Evolutionary conservation across 2,797 vertebrate species (phyloP), one percentile per base, ranked within the genome.

Genomic region (Erpetoichthys calabaricus): DNA sequence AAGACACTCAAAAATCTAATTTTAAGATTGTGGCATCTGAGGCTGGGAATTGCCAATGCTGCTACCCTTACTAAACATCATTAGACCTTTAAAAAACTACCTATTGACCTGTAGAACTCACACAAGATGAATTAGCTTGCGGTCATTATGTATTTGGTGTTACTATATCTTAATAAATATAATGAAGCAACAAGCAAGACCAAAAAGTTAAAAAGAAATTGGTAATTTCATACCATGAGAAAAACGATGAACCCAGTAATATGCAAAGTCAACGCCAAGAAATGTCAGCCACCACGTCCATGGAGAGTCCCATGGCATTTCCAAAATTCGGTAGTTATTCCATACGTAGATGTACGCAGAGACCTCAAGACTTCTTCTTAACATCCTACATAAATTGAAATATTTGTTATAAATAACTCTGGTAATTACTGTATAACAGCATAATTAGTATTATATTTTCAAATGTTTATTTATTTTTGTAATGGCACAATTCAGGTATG

Each of bases 281-380:
- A 97, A 86, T 0, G 84, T 77, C 68, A 96, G 65, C 84, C 89
- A 92, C 91, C 92, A 98, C 0, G 90, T 96, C 90, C 89, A 95
- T 9, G 81, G 70, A 0, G 88, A 94, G 73, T 95, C 80, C 91
- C 93, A 97, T 9, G 89, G 89, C 57, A 96, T 80, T 69, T 81
- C 80, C 56, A 87, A 44, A 51, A 97, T 57, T 43, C 70, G 85
- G 70, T 76, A 91, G 62, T 81, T 86, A 58, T 91, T 79, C 92
- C 93, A 98, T 57, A 92, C 51, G 4, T 85, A 91, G 58, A 91
- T 68, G 66, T 94, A 98, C 4, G 73, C 70, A 3, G 83, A 80
- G 70, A 97, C 51, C 56, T 98, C 92, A 43, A 89, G 50, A 71
- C 89, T 81, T 71, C 85, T 83, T 62, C 75, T 79, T 56, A 91